Percentiles rank a stretch among this genome's conserved stretches.
Evolutionary conservation across 37 sponge, comb jelly and placozoan genomes (phyloP).

Genomic region (Bolinopsis microptera): DNA sequence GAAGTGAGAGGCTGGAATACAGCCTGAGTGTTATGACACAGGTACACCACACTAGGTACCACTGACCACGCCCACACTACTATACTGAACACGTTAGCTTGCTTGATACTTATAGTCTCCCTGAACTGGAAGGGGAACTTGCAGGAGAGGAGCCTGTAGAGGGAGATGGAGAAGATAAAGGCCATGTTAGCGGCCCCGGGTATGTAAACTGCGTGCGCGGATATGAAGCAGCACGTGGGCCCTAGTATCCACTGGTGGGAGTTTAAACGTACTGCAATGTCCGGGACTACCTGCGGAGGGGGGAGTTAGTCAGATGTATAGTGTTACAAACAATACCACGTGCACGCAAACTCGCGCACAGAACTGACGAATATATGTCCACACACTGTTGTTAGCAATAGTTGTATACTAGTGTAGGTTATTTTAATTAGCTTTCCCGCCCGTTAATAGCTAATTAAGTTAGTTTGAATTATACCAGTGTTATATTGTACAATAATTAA

Average conservation of each 20-base stretch:
- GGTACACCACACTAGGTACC: conserved; percentile 16
- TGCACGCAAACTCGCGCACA: too few relatives aligned
- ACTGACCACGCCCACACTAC: conserved; percentile 48
- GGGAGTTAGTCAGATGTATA: not conserved
- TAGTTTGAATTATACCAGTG: too few relatives aligned
- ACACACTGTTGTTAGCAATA: too few relatives aligned
- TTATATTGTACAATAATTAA: too few relatives aligned
- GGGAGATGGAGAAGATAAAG: conserved; percentile 66
- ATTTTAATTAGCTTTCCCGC: too few relatives aligned
- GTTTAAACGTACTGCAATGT: not conserved
- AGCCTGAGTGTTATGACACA: not conserved
- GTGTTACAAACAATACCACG: too few relatives aligned
- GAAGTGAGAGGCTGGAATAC: conserved; percentile 35
- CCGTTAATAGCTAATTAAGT: too few relatives aligned
- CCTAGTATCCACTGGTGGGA: conserved; percentile 34
- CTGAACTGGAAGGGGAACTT: conserved; percentile 35
- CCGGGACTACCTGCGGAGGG: conserved; percentile 36
- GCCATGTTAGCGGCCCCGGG: conserved; percentile 61
- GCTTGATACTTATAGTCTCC: not conserved
- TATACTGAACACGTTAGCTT: conserved; percentile 39
- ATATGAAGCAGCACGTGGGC: not conserved
- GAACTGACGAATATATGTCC: too few relatives aligned
- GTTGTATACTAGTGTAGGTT: too few relatives aligned
- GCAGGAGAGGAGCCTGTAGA: conserved; percentile 62
- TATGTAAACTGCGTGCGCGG: conserved; percentile 64